Base-by-base conservation (phyloP, 2,113 vertebrate species). In the Percina caprodes region DNA sequence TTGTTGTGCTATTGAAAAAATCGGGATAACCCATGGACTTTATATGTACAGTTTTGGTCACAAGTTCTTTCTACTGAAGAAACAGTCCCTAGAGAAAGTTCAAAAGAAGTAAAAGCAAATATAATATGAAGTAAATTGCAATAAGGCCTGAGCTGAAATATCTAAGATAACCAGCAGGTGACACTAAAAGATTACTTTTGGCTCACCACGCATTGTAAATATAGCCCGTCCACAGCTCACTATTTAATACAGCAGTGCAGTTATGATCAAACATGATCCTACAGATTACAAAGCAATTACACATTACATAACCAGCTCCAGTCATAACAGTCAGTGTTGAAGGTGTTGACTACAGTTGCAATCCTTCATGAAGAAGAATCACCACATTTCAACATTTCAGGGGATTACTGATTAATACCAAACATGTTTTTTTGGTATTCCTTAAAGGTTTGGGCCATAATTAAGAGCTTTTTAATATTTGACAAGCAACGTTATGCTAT, bases 101-200 rank as follows among this genome's bases (percentile, higher is more conserved):
- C 6, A 48, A n/a, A 16, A 8, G 49, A 0, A 66, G 0, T 0
- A 16, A 16, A 54, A 5, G 19, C 12, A n/a, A 46, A 45, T 15
- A 49, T 49, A 18, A 10, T 39, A 39, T 42, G 39, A 42, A 42
- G 9, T 42, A 3, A 2, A 11, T 11, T 59, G 24, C 16, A 30
- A 30, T 16, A 30, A 59, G 7, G 6, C 35, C 6, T 14, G 35
- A 15, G 21, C 15, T 70, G 69, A 59, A 46, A 18, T 46, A 24
- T 46, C n/a, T 49, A 8, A 9, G 18, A 39, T 11, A 21, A 59
- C 62, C 78, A 80, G 61, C 30, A 52, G 78, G 18, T 74, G 72
- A 26, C 26, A 24, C 42, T 69, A 33, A 80, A 49, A 59, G 11
- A 73, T 66, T 52, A 80, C n/a, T 67, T 18, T 16, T 2, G 21